phyloP scores from a whole-genome alignment of 2,113 vertebrate genomes.

The human (Homo sapiens) region DNA sequence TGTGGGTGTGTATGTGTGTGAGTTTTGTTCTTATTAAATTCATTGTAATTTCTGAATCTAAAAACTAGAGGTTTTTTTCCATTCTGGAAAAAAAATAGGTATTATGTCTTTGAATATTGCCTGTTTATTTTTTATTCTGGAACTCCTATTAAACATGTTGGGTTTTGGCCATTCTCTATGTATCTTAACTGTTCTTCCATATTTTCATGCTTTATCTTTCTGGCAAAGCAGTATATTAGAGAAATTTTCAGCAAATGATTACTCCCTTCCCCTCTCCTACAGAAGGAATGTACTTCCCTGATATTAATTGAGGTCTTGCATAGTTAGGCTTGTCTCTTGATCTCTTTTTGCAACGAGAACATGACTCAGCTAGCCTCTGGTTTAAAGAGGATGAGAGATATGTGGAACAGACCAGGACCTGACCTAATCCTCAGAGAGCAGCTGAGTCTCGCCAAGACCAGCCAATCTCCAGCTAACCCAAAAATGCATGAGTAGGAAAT shows the following conservation, averaged over 20 bases:
- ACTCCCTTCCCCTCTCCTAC: neutral
- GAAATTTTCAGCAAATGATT: neutral
- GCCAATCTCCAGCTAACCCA: neutral
- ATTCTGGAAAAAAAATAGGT: neutral
- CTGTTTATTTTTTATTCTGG: neutral
- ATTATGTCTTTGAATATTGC: neutral
- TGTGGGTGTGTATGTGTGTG: neutral
- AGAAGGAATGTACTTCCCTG: neutral
- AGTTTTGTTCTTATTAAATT: neutral
- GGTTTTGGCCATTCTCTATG: neutral
- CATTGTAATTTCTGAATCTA: neutral
- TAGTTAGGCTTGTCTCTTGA: neutral
- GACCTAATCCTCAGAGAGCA: neutral
- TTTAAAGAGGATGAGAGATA: neutral
- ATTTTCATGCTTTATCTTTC: neutral
- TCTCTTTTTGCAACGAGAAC: neutral
- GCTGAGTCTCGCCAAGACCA: neutral
- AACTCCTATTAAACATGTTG: neutral
- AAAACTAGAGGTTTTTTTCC: neutral
- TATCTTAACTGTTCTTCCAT: neutral
- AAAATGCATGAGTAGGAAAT: neutral
- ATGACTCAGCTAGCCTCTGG: neutral
- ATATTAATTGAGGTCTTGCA: neutral
- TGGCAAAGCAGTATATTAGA: neutral
- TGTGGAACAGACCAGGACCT: neutral